These are phyloP conservation scores for Hypselothyrea guttata DNA, from an alignment of 2,888 invertebrate genomes.

Conservation along the genomic window DNA sequence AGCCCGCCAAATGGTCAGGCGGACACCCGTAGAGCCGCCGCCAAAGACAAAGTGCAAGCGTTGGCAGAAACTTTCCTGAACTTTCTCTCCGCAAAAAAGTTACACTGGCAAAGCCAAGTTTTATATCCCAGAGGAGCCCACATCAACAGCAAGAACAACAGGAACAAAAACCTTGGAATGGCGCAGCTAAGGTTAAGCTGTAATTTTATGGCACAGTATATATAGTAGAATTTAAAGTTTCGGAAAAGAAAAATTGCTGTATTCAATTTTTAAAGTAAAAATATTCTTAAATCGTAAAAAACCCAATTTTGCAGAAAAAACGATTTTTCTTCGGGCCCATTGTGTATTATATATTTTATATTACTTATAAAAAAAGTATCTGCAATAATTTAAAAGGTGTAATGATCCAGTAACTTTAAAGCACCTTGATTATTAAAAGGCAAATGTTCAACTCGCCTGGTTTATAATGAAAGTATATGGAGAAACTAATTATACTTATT, in stretches of 20 bases:
- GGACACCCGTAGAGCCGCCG: slow-evolving; percentile 1
- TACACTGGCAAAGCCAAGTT: not conserved
- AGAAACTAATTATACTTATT: slow-evolving; percentile 18
- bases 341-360: no score
- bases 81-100: slow-evolving; percentile 41
- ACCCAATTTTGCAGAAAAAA: no score
- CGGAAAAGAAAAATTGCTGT: slow-evolving; percentile 4
- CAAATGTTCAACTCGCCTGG: not conserved
- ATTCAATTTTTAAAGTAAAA: slow-evolving; percentile 12
- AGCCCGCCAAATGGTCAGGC: slow-evolving; percentile 15
- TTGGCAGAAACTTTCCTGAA: slow-evolving; percentile 41
- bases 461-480: slow-evolving; percentile 2
- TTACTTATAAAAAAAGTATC: no score
- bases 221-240: not conserved
- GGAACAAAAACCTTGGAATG: not conserved
- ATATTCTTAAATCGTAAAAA: no score
- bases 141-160: not conserved
- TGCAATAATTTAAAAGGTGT: no score
- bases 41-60: slow-evolving; percentile 30
- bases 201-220: slow-evolving; percentile 6
- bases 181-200: slow-evolving; percentile 8
- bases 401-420: no score
- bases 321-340: no score
- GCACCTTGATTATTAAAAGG: no score
- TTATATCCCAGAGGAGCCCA: slow-evolving; percentile 1